Conservation (phyloP, 1,140 invertebrate species). For the Drosophila ogumai region DNA sequence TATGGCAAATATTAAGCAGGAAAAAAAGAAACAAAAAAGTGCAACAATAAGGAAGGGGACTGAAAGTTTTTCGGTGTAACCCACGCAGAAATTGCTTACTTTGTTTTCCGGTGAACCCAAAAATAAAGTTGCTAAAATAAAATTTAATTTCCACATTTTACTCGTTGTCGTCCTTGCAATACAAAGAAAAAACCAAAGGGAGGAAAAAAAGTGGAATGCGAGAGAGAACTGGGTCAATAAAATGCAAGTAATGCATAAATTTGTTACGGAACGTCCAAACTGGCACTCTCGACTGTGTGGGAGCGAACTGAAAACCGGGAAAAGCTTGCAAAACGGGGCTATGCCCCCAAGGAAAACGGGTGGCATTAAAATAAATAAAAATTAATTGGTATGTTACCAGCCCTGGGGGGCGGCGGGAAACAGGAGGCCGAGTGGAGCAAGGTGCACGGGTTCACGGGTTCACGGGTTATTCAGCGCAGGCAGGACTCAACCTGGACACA, state of each 20-base stretch:
- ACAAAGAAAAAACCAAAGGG: not conserved
- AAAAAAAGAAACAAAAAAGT: not conserved
- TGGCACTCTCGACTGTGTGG: constrained; percentile 21
- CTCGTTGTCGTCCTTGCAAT: constrained; percentile 30
- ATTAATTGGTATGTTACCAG: constrained; percentile 57
- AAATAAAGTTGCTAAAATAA: constrained; percentile 51
- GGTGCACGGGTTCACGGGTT: not conserved
- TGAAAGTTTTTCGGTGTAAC: constrained; percentile 46
- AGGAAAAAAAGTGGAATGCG: constrained; percentile 2
- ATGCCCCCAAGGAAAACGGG: constrained; percentile 28
- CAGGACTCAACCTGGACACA: constrained; percentile 24
- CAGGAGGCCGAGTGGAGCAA: not conserved
- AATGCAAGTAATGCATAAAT: constrained; percentile 58
- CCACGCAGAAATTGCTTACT: constrained; percentile 45
- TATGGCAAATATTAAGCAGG: constrained; percentile 26
- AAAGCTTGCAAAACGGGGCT: constrained; percentile 19
- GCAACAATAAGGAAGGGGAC: constrained; percentile 5
- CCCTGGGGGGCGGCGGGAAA: not conserved
- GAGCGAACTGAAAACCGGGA: constrained; percentile 11
- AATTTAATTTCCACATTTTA: constrained; percentile 47
- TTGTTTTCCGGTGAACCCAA: constrained; percentile 50
- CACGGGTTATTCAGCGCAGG: constrained; percentile 5
- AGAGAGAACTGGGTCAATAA: constrained; percentile 45
- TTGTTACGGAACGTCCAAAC: constrained; percentile 42
- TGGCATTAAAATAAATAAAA: constrained; percentile 54